Evolutionary conservation across 2,888 invertebrate genomes (phyloP), one percentile per base, ranked within the genome.

Genomic region (Tridacna crocea): DNA sequence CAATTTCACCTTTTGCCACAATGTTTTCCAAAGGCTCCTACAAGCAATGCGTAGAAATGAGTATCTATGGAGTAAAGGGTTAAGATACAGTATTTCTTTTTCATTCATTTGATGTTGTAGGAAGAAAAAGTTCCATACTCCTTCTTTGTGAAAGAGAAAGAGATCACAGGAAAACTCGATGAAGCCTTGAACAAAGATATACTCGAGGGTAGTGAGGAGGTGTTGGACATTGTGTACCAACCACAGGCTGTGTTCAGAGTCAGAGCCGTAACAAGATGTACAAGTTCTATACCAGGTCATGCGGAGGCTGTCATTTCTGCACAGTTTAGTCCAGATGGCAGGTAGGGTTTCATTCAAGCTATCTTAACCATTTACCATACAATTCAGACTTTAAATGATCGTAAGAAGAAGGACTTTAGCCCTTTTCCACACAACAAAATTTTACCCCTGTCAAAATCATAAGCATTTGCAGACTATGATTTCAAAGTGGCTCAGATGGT

Each of bases 251-350:
- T 99, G 36, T 99, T 99, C 94, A 96, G 89, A 58, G 94, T 94
- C 13, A 88, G 94, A 36, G 94, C 99, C 11, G 98, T 99, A 17
- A 99, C 99, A 22, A 95, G 99, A 94, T 99, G 99, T 94, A 98
- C 93, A 87, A 98, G 98, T 94, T 98, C 98, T 13, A 96, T 99
- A 94, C 97, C 98, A 77, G 99, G 99, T 0, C 99, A 99, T 95
- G 98, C 98, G 22, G 99, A 99, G 95, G 98, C 99, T 27, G 98
- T 99, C 0, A 97, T 99, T 90, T 97, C 98, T 0, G 97, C 98
- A 0, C 96, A 97, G 92, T 99, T 99, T 94, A 99, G 99, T 94
- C 99, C 99, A 0, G 97, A 98, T 94, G 99, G 99, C n/a, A 92
- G 94, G 95, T 95, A 15, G 58, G 47, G 3, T 15, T 46, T 8